Evolutionary conservation across 2,797 vertebrate genomes (phyloP).

Genomic region (Tauraco hartlaubi): DNA sequence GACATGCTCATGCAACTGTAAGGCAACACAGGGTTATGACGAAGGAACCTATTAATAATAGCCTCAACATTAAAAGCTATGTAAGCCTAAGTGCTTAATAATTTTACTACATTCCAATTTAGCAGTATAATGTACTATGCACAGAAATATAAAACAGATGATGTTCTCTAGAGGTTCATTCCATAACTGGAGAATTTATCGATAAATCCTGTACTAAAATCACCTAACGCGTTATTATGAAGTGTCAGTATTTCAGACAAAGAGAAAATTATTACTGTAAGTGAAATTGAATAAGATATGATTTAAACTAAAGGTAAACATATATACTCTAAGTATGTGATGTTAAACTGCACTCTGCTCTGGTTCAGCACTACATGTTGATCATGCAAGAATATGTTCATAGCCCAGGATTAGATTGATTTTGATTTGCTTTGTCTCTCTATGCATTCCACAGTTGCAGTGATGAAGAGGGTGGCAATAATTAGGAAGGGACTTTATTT

Average conservation of each 20-base stretch:
- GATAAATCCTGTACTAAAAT: background rate
- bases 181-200: background rate
- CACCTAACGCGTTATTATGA: background rate
- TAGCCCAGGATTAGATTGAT: background rate
- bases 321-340: background rate
- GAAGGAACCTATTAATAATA: conserved; percentile 27
- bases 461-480: background rate
- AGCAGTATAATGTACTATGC: background rate
- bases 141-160: background rate
- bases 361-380: background rate
- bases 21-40: background rate
- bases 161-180: background rate
- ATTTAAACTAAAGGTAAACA: background rate
- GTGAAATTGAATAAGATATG: background rate
- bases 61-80: background rate
- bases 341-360: background rate
- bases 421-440: background rate
- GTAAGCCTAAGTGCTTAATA: background rate
- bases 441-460: background rate
- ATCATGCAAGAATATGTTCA: background rate
- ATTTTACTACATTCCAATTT: background rate
- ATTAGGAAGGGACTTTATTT: background rate
- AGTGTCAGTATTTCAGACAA: background rate
- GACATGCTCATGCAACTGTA: background rate
- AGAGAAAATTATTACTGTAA: background rate